Evolutionary conservation across 2,888 invertebrate genomes (phyloP), one percentile per base, ranked within the genome.

Genomic region (Choristoneura rosaceana): DNA sequence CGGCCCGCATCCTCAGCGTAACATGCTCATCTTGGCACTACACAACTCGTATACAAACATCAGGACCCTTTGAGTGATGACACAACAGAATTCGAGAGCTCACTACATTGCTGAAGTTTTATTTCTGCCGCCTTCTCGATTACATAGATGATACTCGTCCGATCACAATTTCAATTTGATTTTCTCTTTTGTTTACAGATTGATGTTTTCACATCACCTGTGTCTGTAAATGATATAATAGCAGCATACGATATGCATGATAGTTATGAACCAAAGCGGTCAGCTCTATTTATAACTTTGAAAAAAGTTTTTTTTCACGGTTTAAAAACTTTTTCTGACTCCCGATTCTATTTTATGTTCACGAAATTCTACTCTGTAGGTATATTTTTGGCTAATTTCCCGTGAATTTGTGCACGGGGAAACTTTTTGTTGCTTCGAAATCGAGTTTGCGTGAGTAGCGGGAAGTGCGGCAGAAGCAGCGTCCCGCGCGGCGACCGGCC

Each of bases 1-100:
- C 71, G 4, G 12, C 17, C 45, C 52, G 71, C 71, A 71, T 71
- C 34, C 61, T 71, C 66, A 71, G 55, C 43, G 52, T 33, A n/a
- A 15, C 52, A 15, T 70, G 60, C 50, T 45, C 43, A 38, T 52
- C 15, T 3, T 43, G 15, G 7, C 50, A 15, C 1, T 12, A 25
- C 25, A n/a, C 17, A 25, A 4, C 12, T 4, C 2, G 55, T 25
- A 45, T 15, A 3, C 34, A 5, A 14, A 17, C 25, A 10, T 25
- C 12, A 25, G 12, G 10, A 55, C 9, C 17, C 4, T 55, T 25
- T 7, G 4, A 55, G 3, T 10, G 17, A 25, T 4, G 25, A 1
- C 12, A 9, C 55, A 25, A 10, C 2, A 12, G 2, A 25, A 55
- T 55, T 25, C 4, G 10, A 0, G 12, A 25, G 4, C 25, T 55